Base-by-base conservation (phyloP, 2,888 invertebrate genomes). In the Caenorhabditis uteleia region DNA sequence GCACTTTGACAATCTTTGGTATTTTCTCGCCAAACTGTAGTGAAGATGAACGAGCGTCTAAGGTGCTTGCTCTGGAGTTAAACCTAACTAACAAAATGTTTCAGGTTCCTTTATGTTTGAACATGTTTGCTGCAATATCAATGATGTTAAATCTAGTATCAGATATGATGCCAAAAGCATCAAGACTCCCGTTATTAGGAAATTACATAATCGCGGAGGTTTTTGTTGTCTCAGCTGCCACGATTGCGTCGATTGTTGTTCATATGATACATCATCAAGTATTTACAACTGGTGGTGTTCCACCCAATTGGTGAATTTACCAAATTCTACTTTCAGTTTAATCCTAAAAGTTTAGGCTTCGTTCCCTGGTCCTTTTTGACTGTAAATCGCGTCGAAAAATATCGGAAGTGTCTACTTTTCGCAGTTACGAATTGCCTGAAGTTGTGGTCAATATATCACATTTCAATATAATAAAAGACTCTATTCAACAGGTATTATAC, bases 101-200 rank as follows among this genome's bases (percentile, higher is more conserved):
- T 23, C 29, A 58, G 48, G 53, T 47, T 3, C 46, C 50, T 16
- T 18, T 62, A 21, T 68, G 75, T 26, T 39, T 73, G 34, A 75
- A 70, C 40, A 71, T 73, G 71, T 73, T 73, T 36, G 68, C 71
- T 18, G 65, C 73, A 8, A 73, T 75, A 36, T 69, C 71, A 1
- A 71, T 75, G 65, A 70, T 75, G 71, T 64, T 75, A 12, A 69
- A 70, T 40, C 50, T 75, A 7, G 73, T 75, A 4, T 59, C 71
- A 18, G 70, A 75, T 51, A 75, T 75, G 73, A 73, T 75, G 73
- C 75, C 75, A 2, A 75, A 75, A 47, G 69, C 75, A 10, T 67
- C 70, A 7, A 46, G 66, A 29, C 62, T 75, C 16, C 75, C 75
- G 10, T 55, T 75, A 8, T 55, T 75, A 14, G 70, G 70, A n/a